Percentiles rank a stretch among this genome's conserved stretches.
These are phyloP conservation scores for Sinonovacula constricta DNA, from an alignment of 1,140 invertebrate species.

Conservation along the genomic window DNA sequence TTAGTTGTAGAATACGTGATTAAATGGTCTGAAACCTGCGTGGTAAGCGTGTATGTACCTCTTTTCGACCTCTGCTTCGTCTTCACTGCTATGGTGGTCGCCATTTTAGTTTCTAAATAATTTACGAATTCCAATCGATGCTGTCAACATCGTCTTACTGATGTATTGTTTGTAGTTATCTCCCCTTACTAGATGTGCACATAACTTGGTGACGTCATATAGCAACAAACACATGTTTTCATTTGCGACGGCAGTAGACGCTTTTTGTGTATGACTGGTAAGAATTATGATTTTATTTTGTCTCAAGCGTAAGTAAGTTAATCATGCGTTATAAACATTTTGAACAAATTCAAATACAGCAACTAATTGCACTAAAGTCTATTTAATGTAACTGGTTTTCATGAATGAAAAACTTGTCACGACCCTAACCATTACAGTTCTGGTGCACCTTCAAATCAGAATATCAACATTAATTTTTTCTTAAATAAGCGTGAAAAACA, in stretches of 20 bases:
- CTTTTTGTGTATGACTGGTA: too few species aligned
- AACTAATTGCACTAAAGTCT: too few species aligned
- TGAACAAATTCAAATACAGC: too few species aligned
- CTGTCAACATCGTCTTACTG: not conserved
- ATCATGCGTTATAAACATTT: too few species aligned
- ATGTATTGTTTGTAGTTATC: not conserved
- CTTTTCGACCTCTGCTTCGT: not conserved
- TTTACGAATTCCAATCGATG: not conserved
- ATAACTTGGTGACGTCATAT: conserved; percentile 55
- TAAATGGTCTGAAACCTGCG: not conserved
- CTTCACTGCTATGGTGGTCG: not conserved
- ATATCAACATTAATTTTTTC: too few species aligned
- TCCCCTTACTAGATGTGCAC: conserved; percentile 17
- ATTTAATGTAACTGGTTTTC: too few species aligned
- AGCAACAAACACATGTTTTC: conserved; percentile 58
- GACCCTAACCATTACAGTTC: too few species aligned
- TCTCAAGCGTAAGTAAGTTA: too few species aligned
- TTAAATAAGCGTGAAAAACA: too few species aligned
- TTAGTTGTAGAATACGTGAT: not conserved
- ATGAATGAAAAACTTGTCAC: too few species aligned
- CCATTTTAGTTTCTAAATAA: not conserved
- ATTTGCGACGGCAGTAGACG: conserved; percentile 17
- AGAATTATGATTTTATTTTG: not conserved
- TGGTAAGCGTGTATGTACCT: not conserved
- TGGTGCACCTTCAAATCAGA: too few species aligned